Conservation (phyloP, 2,888 invertebrate genomes). For the Epinotia nisella region DNA sequence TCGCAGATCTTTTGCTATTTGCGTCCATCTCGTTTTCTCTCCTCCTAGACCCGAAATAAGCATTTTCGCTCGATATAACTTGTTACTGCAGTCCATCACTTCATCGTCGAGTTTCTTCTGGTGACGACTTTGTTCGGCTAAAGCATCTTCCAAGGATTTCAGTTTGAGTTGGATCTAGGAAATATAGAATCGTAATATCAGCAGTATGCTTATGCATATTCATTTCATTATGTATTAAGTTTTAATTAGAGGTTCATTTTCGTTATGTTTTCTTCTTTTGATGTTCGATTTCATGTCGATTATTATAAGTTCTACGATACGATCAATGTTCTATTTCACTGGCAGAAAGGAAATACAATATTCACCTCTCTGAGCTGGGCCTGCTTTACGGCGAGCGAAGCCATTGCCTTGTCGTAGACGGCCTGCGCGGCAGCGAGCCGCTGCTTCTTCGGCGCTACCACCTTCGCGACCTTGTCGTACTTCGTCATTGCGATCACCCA, state of each 20-base stretch:
- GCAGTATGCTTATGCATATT: neutral
- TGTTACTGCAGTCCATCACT: slow-evolving; percentile 93
- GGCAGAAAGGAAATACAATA: neutral
- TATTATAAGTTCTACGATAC: slow-evolving; percentile 7
- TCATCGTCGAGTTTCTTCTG: slow-evolving; percentile 92
- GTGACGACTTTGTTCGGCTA: slow-evolving; percentile 87
- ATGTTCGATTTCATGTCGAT: no score
- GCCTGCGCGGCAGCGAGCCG: slow-evolving; percentile 95
- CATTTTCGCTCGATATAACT: slow-evolving; percentile 95
- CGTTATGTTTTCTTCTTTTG: no score
- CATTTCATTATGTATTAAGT: no score
- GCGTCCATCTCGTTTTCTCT: slow-evolving; percentile 95
- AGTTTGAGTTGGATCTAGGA: slow-evolving; percentile 86
- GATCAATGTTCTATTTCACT: neutral
- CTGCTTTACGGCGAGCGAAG: slow-evolving; percentile 90
- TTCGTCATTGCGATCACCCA: slow-evolving; percentile 98
- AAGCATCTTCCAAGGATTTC: slow-evolving; percentile 88
- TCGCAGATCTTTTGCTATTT: slow-evolving; percentile 88
- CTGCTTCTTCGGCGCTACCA: slow-evolving; percentile 96
- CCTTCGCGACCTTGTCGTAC: slow-evolving; percentile 96
- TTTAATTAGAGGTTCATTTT: no score
- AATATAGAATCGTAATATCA: slow-evolving; percentile 7
- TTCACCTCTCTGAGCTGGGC: slow-evolving; percentile 88
- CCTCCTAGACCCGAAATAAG: slow-evolving; percentile 96
- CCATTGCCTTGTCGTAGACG: slow-evolving; percentile 89